Conservation (phyloP, 2,888 invertebrate species). For the Helleia helle region DNA sequence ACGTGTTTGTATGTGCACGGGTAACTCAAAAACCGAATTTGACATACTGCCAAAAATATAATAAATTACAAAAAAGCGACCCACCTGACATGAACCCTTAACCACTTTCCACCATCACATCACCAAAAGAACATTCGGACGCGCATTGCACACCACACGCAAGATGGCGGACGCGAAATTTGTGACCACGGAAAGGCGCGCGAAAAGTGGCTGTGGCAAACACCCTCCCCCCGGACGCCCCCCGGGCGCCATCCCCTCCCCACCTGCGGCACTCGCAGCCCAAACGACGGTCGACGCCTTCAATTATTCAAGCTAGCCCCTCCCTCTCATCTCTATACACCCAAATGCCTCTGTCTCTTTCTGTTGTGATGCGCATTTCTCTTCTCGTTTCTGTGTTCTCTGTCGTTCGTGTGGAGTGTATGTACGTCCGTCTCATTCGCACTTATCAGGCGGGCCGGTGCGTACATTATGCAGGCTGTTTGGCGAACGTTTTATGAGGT, state of each 20-base stretch:
- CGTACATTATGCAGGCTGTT: slow-evolving; percentile 64
- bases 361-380: slow-evolving; percentile 35
- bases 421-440: slow-evolving; percentile 30
- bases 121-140: slow-evolving; percentile 44
- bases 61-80: slow-evolving; percentile 9
- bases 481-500: slow-evolving; percentile 59
- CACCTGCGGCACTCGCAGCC: slow-evolving; percentile 42
- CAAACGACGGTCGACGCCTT: slow-evolving; percentile 59
- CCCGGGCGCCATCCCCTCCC: slow-evolving; percentile 21
- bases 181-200: slow-evolving; percentile 58
- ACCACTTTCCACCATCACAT: slow-evolving; percentile 18
- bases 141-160: slow-evolving; percentile 34
- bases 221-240: slow-evolving; percentile 20
- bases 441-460: slow-evolving; percentile 50
- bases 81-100: slow-evolving; percentile 15
- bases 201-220: slow-evolving; percentile 40
- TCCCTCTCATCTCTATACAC: slow-evolving; percentile 32
- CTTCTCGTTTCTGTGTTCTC: slow-evolving; percentile 23
- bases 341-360: slow-evolving; percentile 31
- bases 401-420: slow-evolving; percentile 13
- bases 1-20: too few relatives aligned
- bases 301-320: slow-evolving; percentile 61
- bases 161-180: slow-evolving; percentile 45
- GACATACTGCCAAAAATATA: too few relatives aligned
- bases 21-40: too few relatives aligned